These are phyloP conservation scores for Bombus balteatus DNA, from an alignment of 1,140 invertebrate species.

Conservation along the genomic window DNA sequence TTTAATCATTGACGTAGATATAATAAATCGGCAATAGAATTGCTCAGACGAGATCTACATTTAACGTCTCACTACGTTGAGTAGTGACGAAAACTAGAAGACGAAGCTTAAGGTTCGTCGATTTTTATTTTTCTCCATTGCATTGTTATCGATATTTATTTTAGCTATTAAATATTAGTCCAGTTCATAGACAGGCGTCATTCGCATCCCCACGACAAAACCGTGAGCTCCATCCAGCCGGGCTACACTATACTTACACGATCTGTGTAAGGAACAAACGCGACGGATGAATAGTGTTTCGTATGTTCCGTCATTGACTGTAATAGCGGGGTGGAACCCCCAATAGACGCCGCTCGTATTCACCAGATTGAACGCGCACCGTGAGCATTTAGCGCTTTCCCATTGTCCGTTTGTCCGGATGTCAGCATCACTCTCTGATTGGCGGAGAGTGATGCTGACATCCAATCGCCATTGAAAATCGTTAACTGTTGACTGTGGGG, in stretches of 20 bases:
- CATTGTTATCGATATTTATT: not conserved
- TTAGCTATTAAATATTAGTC: not conserved
- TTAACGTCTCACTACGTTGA: no score
- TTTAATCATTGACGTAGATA: not conserved
- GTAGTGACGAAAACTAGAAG: no score
- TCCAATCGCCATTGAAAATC: slow-evolving; percentile 63
- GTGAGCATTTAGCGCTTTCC: slow-evolving; percentile 61
- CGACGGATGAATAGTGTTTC: slow-evolving; percentile 69
- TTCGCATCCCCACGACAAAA: slow-evolving; percentile 55
- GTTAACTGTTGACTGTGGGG: slow-evolving; percentile 63
- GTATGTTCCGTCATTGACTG: slow-evolving; percentile 71
- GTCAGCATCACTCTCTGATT: slow-evolving; percentile 69
- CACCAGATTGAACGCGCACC: slow-evolving; percentile 62
- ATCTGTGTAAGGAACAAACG: slow-evolving; percentile 70
- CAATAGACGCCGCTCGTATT: slow-evolving; percentile 66
- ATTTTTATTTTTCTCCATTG: not conserved
- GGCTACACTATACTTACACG: slow-evolving; percentile 66
- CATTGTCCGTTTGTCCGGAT: slow-evolving; percentile 61
- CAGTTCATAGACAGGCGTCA: slow-evolving; percentile 63
- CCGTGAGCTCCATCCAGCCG: slow-evolving; percentile 36
- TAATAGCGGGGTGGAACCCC: slow-evolving; percentile 71
- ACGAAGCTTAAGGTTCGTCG: no score
- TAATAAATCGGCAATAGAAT: not conserved
- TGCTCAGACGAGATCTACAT: no score
- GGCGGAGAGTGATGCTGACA: slow-evolving; percentile 68